Evolutionary conservation across 2,113 vertebrate genomes (phyloP).

Genomic region (Rhea pennata): DNA sequence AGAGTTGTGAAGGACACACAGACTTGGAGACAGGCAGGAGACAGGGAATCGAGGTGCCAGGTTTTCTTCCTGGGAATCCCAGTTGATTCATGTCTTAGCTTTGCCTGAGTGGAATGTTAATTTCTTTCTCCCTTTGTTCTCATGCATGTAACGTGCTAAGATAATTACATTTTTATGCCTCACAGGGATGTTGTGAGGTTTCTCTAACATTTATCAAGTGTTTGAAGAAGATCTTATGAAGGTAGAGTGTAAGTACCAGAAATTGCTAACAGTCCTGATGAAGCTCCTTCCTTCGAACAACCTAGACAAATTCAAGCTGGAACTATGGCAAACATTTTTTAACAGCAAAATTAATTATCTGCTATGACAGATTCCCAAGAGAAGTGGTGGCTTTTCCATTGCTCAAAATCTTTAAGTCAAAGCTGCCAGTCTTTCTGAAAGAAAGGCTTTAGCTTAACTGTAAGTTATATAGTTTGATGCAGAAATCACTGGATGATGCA

Average conservation of each 20-base stretch:
- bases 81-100: neutral
- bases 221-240: constrained; percentile 62
- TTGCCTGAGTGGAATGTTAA: constrained; percentile 26
- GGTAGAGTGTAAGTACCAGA: neutral
- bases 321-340: constrained; percentile 17
- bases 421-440: neutral
- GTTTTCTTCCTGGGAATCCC: neutral
- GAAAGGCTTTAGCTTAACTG: neutral
- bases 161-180: constrained; percentile 55
- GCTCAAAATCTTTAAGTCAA: neutral
- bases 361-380: neutral
- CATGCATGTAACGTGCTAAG: neutral
- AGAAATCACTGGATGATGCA: neutral
- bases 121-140: constrained; percentile 28
- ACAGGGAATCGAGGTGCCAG: neutral
- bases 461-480: neutral
- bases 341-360: constrained; percentile 56
- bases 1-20: neutral
- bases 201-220: constrained; percentile 40
- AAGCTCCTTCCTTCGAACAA: constrained; percentile 30
- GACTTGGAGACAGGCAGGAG: neutral
- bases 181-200: constrained; percentile 39
- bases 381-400: neutral
- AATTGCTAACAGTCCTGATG: neutral
- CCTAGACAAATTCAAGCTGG: neutral